Conservation (phyloP, 2,888 invertebrate genomes). For the Phania funesta region DNA sequence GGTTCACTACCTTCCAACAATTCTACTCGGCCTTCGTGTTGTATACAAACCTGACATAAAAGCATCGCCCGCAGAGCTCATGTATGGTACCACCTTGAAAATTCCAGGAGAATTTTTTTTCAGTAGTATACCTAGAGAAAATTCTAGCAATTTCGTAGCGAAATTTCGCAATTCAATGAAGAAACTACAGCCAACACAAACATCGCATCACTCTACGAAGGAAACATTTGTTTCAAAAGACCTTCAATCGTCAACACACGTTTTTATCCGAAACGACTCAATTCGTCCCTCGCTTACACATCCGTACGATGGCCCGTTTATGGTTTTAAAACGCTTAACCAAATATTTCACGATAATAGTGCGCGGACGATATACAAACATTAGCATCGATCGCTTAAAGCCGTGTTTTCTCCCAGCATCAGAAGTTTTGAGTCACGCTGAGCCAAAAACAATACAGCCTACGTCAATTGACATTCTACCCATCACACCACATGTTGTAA, state of each 20-base stretch:
- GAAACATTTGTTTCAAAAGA: constrained; percentile 2
- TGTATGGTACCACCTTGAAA: not conserved
- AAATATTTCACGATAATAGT: constrained; percentile 35
- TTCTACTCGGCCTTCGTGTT: constrained; percentile 21
- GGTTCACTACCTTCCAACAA: constrained; percentile 9
- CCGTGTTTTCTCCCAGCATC: constrained; percentile 6
- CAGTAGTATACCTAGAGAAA: not conserved
- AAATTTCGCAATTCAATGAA: constrained; percentile 6
- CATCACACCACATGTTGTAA: not conserved
- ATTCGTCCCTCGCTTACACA: constrained; percentile 36
- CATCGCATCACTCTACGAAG: constrained; percentile 10
- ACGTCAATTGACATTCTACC: not conserved
- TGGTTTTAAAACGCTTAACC: constrained; percentile 16
- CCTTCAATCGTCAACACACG: constrained; percentile 12
- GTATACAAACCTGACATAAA: constrained; percentile 13
- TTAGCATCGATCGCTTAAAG: constrained; percentile 33
- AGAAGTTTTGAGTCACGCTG: not conserved
- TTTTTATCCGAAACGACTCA: constrained; percentile 53
- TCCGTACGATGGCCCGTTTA: constrained; percentile 54
- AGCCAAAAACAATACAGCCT: not conserved
- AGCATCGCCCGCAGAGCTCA: not conserved
- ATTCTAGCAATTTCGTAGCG: not conserved
- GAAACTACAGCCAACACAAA: not conserved
- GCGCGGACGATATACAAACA: constrained; percentile 1
- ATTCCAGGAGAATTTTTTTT: not conserved